phyloP scores from a whole-genome alignment of 2,113 vertebrate genomes.

The Syngnathoides biaculeatus region DNA sequence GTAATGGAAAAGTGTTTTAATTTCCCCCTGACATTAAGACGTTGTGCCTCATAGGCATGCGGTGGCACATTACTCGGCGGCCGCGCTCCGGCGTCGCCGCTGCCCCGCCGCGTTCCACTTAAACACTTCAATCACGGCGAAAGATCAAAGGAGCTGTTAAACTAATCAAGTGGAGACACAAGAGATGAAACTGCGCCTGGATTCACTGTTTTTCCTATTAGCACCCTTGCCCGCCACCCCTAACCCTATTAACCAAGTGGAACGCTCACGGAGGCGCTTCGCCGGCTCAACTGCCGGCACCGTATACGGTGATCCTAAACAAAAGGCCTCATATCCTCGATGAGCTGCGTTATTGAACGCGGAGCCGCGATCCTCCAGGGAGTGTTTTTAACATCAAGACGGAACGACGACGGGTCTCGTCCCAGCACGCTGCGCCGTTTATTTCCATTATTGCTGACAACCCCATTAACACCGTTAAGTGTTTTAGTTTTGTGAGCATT shows the following conservation, averaged over 20 bases:
- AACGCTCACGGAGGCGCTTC: constrained; percentile 48
- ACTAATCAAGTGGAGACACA: constrained; percentile 85
- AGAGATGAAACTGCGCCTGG: constrained; percentile 68
- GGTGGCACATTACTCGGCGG: constrained; percentile 80
- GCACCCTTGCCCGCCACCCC: constrained; percentile 27
- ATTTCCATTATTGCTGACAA: constrained; percentile 18
- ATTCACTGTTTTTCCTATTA: constrained; percentile 64
- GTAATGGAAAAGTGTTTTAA: constrained; percentile 90
- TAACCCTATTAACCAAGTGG: constrained; percentile 58
- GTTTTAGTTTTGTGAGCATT: constrained; percentile 15
- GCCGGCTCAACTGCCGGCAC: constrained; percentile 63
- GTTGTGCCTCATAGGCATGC: constrained; percentile 91
- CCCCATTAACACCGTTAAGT: constrained; percentile 21
- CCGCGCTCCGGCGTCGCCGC: constrained; percentile 80
- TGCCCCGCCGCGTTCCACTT: constrained; percentile 87
- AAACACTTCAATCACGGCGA: constrained; percentile 95
- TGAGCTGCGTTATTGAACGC: constrained; percentile 50
- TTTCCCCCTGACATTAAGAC: constrained; percentile 99
- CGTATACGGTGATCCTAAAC: constrained; percentile 60
- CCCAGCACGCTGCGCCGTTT: constrained; percentile 1
- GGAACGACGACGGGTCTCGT: constrained; percentile 22
- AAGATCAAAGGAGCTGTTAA: constrained; percentile 97
- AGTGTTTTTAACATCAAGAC: constrained; percentile 24
- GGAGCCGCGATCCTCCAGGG: constrained; percentile 28
- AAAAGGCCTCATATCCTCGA: constrained; percentile 45